These are phyloP conservation scores for Gryllus longicercus DNA, from an alignment of 2,888 invertebrate species.

Conservation along the genomic window DNA sequence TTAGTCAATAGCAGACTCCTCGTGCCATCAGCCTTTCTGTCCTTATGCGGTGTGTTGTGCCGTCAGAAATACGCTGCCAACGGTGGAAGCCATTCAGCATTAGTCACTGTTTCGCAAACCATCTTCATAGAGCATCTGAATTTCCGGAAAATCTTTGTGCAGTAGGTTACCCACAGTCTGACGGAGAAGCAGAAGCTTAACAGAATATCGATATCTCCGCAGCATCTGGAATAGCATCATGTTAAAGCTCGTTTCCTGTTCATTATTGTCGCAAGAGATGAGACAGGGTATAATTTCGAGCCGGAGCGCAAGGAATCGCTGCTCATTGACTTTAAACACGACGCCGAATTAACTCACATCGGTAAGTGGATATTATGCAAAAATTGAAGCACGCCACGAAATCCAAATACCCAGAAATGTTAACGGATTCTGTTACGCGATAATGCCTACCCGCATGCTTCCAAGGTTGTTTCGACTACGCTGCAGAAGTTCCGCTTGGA, in stretches of 20 bases:
- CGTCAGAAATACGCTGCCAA: not conserved
- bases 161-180: not conserved
- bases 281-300: not conserved
- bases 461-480: conserved; percentile 2
- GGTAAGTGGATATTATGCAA: not conserved
- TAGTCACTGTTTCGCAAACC: not conserved
- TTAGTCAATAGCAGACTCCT: too few species aligned
- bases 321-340: not conserved
- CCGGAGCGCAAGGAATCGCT: not conserved
- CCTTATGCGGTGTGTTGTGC: not conserved
- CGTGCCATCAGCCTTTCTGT: not conserved
- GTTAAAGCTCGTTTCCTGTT: not conserved
- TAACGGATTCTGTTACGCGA: not conserved
- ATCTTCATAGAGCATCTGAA: not conserved
- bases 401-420: not conserved
- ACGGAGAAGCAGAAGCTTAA: not conserved
- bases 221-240: not conserved
- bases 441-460: not conserved
- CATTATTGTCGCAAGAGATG: not conserved
- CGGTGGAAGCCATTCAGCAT: not conserved
- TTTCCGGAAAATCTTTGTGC: not conserved
- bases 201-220: too few species aligned
- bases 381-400: not conserved
- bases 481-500: not conserved
- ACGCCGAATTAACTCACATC: not conserved